These are phyloP conservation scores for Piaya cayana DNA, from an alignment of 2,113 vertebrate species.

Conservation along the genomic window DNA sequence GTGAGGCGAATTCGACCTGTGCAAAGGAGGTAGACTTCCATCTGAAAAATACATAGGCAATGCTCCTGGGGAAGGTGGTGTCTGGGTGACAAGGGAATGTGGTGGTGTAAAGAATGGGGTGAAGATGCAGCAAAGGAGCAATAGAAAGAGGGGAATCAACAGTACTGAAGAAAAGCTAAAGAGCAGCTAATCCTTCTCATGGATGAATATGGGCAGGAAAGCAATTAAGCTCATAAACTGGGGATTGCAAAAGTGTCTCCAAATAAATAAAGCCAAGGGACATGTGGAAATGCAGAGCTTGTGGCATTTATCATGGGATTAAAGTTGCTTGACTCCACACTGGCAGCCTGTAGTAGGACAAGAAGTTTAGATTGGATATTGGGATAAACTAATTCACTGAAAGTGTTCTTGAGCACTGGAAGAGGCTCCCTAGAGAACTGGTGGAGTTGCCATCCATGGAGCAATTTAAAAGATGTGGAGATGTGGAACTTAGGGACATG, in stretches of 20 bases:
- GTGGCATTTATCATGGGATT: neutral
- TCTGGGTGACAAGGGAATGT: too few species aligned
- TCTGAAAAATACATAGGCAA: neutral
- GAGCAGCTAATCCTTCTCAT: neutral
- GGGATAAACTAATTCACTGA: neutral
- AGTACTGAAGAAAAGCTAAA: neutral
- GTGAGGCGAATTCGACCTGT: rapidly evolving
- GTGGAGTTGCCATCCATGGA: neutral
- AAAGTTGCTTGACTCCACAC: rapidly evolving
- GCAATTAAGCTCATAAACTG: neutral
- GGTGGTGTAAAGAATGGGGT: neutral
- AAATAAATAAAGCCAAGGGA: neutral
- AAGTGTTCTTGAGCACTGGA: neutral
- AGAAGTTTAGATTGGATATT: neutral
- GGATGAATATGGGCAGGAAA: neutral
- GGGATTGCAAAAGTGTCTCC: neutral
- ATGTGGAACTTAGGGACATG: rapidly evolving
- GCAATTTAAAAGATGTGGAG: rapidly evolving
- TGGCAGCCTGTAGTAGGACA: neutral
- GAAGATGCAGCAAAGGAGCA: neutral
- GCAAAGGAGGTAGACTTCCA: neutral
- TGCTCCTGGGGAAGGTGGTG: neutral
- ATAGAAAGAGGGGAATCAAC: neutral
- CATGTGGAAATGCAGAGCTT: neutral
- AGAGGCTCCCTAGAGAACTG: too few species aligned